phyloP scores from a whole-genome alignment of 2,797 vertebrate species.

The Synanceia verrucosa region DNA sequence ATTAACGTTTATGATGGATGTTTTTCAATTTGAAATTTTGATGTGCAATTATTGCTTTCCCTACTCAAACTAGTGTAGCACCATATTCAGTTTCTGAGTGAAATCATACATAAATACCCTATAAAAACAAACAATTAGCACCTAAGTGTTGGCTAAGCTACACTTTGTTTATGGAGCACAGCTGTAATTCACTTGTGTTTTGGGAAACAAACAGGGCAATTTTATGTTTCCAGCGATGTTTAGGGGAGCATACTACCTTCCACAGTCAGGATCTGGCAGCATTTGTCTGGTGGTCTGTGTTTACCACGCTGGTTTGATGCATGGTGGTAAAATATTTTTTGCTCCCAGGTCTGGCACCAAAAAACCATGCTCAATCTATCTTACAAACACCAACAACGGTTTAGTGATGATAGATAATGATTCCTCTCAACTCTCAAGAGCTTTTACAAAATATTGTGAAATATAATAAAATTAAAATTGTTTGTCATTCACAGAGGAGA shows the following conservation, averaged over 20 bases:
- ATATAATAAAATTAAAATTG: not conserved
- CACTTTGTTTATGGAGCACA: too few species aligned
- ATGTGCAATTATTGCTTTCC: not conserved
- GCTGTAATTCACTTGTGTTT: not conserved
- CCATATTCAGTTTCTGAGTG: not conserved
- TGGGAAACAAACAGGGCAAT: not conserved
- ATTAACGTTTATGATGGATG: not conserved
- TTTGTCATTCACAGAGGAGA: constrained; percentile 38
- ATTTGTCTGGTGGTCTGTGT: constrained; percentile 31
- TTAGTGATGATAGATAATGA: constrained; percentile 47
- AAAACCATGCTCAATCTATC: constrained; percentile 50
- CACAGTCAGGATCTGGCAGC: constrained; percentile 32
- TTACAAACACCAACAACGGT: constrained; percentile 37
- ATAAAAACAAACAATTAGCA: not conserved
- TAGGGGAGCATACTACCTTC: not conserved
- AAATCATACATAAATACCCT: too few species aligned
- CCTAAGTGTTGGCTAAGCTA: not conserved
- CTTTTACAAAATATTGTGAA: not conserved
- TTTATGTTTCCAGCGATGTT: not conserved
- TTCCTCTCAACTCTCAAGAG: constrained; percentile 53
- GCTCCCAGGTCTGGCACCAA: constrained; percentile 60
- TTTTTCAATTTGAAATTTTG: not conserved
- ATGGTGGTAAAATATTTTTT: constrained; percentile 3
- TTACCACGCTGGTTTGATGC: constrained; percentile 3
- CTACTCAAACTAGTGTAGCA: not conserved